Evolutionary conservation across 2,888 invertebrate species (phyloP), one percentile per base, ranked within the genome.

Genomic region (Perithous albicinctus): DNA sequence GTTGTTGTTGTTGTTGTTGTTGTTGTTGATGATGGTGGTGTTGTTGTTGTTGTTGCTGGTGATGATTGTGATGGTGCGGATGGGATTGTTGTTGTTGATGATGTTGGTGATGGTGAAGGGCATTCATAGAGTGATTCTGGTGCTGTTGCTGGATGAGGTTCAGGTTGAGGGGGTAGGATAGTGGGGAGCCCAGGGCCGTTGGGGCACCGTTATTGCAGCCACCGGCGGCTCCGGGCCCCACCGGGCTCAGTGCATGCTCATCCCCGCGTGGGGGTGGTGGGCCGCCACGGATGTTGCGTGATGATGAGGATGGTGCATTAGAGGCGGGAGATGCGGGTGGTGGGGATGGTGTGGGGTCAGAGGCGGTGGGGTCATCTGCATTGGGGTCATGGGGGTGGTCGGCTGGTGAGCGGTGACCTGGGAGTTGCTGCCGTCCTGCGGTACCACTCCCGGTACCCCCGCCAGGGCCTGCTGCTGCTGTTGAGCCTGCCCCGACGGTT

Each of bases 181-280:
- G 77, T 90, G 92, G 92, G 91, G 91, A 91, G 91, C 92, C 91
- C 92, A 92, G 92, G 91, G 92, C 90, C 90, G 92, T 88, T 91
- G 93, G 89, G 90, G 88, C 86, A 88, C 89, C 83, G 90, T 90
- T 86, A 90, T 90, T 88, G 91, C 90, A 90, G 89, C 90, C 89
- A 89, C 91, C 85, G 87, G 86, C 90, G 91, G 90, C 89, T 91
- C 92, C 92, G 95, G 95, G 94, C 95, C 94, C 96, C 95, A 94
- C 95, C 96, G 95, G 95, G 95, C 96, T 96, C 96, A 96, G 95
- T 96, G 96, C 92, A 96, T 94, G 93, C 95, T 92, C 92, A 92
- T 92, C 89, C 91, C 92, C 90, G 93, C 90, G 93, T 93, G 93
- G 87, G 91, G 91, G 91, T 93, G 88, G 90, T 90, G 91, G 86